A percentile compares a stretch with the other conserved stretches of the same genome.
phyloP scores from a whole-genome alignment of 1,140 invertebrate species.

The Cataglyphis hispanica region DNA sequence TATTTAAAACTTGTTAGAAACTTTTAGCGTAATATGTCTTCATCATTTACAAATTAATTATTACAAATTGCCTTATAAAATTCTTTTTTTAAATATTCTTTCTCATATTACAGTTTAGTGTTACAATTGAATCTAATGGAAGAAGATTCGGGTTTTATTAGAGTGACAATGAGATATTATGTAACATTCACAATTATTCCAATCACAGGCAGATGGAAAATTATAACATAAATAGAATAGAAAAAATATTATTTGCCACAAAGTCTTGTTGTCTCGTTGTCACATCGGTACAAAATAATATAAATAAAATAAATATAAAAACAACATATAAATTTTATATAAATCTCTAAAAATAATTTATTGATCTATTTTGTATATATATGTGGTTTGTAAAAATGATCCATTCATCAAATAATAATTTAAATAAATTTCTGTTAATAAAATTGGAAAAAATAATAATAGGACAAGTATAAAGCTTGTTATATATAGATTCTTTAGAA shows the following conservation, averaged over 20 bases:
- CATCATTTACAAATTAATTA: background rate
- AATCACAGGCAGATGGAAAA: background rate
- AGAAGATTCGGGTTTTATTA: background rate
- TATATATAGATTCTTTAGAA: background rate
- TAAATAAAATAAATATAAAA: constrained; percentile 3
- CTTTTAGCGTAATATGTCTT: background rate
- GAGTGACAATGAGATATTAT: constrained; percentile 30
- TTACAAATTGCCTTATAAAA: background rate
- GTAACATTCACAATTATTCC: constrained; percentile 33
- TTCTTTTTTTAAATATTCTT: background rate
- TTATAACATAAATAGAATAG: background rate
- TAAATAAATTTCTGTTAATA: background rate
- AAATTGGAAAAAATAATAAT: background rate
- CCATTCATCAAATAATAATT: background rate
- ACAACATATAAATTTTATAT: too few relatives aligned
- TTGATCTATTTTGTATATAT: background rate
- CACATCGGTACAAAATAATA: background rate
- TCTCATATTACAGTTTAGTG: background rate
- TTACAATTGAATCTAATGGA: constrained; percentile 23
- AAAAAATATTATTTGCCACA: background rate
- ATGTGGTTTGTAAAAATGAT: background rate
- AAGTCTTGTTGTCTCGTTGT: background rate
- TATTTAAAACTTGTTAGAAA: background rate
- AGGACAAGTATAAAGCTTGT: background rate
- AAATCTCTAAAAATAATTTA: background rate